phyloP scores from a whole-genome alignment of 35 echinoderm and acorn worm species.

The Hemicentrotus pulcherrimus region DNA sequence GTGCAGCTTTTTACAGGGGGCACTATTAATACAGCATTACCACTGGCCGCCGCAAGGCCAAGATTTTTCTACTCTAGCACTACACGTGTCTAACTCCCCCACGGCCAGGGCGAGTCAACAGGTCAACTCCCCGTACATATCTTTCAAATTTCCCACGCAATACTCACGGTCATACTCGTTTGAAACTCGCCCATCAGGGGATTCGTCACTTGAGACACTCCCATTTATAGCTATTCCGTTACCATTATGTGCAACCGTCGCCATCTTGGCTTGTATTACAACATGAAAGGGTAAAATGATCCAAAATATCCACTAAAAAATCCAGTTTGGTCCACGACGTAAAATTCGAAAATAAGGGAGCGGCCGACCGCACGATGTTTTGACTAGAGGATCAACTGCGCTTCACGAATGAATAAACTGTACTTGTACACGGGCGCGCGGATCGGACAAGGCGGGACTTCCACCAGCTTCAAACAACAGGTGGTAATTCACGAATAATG shows the following conservation, averaged over 20 bases:
- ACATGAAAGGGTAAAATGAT: not conserved
- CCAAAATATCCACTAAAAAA: not conserved
- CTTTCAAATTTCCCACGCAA: not conserved
- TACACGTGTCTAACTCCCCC: not conserved
- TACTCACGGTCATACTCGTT: constrained; percentile 46
- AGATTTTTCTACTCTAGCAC: not conserved
- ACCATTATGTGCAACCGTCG: constrained; percentile 42
- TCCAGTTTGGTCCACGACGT: not conserved
- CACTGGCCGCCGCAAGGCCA: not conserved
- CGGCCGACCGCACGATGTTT: not conserved
- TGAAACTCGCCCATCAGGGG: constrained; percentile 7
- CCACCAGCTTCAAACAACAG: constrained; percentile 1
- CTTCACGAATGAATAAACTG: not conserved
- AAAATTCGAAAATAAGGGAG: not conserved
- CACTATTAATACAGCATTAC: too few species aligned
- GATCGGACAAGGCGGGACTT: not conserved
- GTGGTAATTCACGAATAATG: not conserved
- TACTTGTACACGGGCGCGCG: not conserved
- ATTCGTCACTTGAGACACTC: constrained; percentile 34
- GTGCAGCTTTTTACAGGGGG: too few species aligned
- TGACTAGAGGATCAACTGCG: not conserved
- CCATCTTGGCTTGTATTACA: not conserved
- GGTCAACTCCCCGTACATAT: not conserved
- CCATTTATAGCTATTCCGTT: constrained; percentile 37
- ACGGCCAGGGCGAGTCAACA: not conserved